These are phyloP conservation scores for Loris lydekkerianus DNA, from an alignment of 2,797 vertebrate species.

Conservation along the genomic window DNA sequence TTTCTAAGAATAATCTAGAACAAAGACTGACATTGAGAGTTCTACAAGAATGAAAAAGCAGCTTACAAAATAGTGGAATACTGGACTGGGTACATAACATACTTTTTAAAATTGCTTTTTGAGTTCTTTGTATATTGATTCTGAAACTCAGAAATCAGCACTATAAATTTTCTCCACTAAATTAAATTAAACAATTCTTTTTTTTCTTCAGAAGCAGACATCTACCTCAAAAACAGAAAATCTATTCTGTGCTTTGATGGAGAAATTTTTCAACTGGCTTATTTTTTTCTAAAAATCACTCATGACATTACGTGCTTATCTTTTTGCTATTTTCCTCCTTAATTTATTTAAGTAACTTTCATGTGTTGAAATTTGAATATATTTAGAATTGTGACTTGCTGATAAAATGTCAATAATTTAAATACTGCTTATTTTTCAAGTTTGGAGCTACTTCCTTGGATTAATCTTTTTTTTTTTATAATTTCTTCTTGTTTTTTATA, in stretches of 20 bases:
- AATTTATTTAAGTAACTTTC: background rate
- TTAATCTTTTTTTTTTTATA: background rate
- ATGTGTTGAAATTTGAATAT: too few relatives aligned
- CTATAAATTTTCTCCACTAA: conserved; percentile 62
- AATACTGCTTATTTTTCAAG: background rate
- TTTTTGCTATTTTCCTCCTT: background rate
- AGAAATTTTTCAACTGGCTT: background rate
- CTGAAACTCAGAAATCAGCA: background rate
- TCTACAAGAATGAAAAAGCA: conserved; percentile 58
- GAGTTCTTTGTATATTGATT: background rate
- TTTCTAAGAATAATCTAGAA: conserved; percentile 71
- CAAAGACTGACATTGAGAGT: background rate
- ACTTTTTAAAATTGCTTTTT: conserved; percentile 60
- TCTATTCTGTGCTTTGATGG: background rate
- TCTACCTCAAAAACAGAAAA: background rate
- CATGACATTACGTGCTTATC: background rate
- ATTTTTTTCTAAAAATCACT: background rate
- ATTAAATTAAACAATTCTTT: background rate
- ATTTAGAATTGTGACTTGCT: background rate
- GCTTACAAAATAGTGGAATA: background rate
- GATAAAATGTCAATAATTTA: background rate
- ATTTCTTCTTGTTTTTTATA: background rate
- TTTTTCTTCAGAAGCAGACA: background rate
- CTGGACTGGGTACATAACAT: background rate
- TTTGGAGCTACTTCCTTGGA: background rate